These are phyloP conservation scores for Cydia strobilella DNA, from an alignment of 1,140 invertebrate genomes.

Conservation along the genomic window DNA sequence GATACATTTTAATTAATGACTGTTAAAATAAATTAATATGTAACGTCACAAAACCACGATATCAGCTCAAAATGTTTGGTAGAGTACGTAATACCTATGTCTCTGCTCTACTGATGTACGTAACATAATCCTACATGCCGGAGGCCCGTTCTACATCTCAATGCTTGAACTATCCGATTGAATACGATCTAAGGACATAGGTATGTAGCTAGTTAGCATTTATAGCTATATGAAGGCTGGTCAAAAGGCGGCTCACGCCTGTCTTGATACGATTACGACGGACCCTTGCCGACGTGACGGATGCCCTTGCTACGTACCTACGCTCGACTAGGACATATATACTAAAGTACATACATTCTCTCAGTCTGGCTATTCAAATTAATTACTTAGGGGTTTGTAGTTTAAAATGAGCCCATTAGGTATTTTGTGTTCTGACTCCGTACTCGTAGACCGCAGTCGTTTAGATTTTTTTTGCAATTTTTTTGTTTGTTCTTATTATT, in stretches of 20 bases:
- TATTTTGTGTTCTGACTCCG: too few species aligned
- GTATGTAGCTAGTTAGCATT: background rate
- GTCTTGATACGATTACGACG: slow-evolving; percentile 31
- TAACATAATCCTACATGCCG: background rate
- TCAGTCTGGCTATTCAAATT: background rate
- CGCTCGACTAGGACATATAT: background rate
- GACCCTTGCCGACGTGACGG: slow-evolving; percentile 24
- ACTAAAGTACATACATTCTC: background rate
- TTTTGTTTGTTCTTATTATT: too few species aligned
- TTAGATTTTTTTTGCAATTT: too few species aligned
- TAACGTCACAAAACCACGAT: background rate
- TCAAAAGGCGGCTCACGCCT: slow-evolving; percentile 29
- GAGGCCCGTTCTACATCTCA: slow-evolving; percentile 9
- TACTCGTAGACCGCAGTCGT: too few species aligned
- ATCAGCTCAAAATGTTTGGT: background rate
- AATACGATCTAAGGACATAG: background rate
- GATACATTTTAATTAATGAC: too few species aligned
- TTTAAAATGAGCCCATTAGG: too few species aligned
- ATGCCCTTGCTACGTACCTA: slow-evolving; percentile 10
- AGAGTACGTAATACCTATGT: background rate
- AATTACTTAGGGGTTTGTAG: too few species aligned
- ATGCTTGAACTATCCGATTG: background rate
- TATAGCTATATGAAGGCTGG: background rate
- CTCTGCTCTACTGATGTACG: background rate
- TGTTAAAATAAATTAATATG: background rate